Evolutionary conservation across 2,888 invertebrate species (phyloP).

Genomic region (Lydus trimaculatus): DNA sequence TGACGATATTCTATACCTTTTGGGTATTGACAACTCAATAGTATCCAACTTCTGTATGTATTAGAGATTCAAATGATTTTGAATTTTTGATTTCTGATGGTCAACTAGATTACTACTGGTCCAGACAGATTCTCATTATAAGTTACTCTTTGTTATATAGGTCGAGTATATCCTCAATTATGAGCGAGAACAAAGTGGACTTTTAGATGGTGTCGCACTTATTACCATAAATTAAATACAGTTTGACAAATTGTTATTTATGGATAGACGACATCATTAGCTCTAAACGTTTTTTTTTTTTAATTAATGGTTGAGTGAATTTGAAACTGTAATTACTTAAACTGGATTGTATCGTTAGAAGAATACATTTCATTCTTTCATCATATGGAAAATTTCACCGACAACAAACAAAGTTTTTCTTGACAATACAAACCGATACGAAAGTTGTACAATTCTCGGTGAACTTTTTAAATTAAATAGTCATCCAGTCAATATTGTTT

Average conservation of each 20-base stretch:
- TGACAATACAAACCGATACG: neutral
- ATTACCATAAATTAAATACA: conserved; percentile 40
- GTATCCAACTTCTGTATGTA: neutral
- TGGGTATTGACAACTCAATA: neutral
- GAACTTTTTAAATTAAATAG: conserved; percentile 11
- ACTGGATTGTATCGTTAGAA: neutral
- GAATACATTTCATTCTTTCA: neutral
- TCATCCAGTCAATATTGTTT: neutral
- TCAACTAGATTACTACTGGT: conserved; percentile 40
- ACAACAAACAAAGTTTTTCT: neutral
- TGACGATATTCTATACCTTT: neutral
- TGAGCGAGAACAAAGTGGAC: conserved; percentile 19
- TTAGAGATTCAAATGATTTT: neutral
- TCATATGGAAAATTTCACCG: neutral
- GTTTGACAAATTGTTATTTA: conserved; percentile 18
- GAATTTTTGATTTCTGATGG: conserved; percentile 22
- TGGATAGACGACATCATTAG: conserved; percentile 6
- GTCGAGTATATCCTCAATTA: conserved; percentile 33
- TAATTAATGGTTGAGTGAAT: neutral
- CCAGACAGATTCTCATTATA: conserved; percentile 44
- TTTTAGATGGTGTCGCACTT: conserved; percentile 35
- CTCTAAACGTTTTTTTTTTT: conserved; percentile 13
- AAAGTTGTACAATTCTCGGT: conserved; percentile 9
- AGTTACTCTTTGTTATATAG: conserved; percentile 35
- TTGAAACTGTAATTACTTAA: neutral